Conservation (phyloP, 2,797 vertebrate species). For the Heteromormyrus szaboi region DNA sequence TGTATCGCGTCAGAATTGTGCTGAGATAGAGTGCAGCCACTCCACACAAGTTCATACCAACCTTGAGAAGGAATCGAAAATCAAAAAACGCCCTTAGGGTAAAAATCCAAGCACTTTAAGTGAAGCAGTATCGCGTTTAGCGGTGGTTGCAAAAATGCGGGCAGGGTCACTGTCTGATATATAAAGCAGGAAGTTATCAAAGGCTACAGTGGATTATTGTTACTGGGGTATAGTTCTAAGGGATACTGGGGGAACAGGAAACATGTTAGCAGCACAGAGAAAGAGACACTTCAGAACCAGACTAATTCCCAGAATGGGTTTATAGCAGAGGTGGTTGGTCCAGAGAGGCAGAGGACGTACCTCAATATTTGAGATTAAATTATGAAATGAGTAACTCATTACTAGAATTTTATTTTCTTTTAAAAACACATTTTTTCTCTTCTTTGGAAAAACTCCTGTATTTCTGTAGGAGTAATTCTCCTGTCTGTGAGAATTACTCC, state of each 20-base stretch:
- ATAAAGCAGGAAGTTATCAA: conserved; percentile 7
- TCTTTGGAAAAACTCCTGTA: background rate
- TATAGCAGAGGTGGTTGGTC: background rate
- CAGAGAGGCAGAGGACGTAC: background rate
- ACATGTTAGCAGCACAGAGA: background rate
- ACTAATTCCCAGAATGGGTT: background rate
- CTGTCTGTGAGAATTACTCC: background rate
- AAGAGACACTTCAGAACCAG: background rate
- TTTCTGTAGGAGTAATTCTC: background rate
- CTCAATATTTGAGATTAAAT: background rate
- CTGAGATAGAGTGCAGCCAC: background rate
- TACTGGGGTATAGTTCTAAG: background rate
- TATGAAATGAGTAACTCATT: background rate
- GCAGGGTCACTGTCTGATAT: background rate
- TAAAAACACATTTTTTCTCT: background rate
- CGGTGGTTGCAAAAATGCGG: background rate
- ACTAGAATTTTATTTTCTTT: background rate
- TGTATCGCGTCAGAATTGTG: background rate
- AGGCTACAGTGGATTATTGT: background rate
- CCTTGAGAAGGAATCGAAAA: conserved; percentile 10
- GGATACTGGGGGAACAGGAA: background rate
- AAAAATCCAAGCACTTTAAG: conserved; percentile 1
- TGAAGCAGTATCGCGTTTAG: background rate
- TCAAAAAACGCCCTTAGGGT: conserved; percentile 2
- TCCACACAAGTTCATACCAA: background rate